Evolutionary conservation across 2,113 vertebrate species (phyloP), one percentile per base, ranked within the genome.

Genomic region (Thermophis baileyi): DNA sequence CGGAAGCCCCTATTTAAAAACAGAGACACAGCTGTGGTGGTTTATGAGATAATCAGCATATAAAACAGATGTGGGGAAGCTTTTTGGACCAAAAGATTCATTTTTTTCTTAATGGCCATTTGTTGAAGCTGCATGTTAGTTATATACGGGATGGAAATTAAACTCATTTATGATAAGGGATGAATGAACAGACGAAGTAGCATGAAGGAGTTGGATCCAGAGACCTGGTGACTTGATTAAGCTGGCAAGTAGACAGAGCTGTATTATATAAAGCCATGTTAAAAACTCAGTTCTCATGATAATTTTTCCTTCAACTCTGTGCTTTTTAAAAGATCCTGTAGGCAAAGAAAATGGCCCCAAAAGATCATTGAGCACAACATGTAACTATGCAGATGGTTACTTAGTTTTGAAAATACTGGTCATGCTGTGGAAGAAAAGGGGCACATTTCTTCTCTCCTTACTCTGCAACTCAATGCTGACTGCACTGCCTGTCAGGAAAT

Each of bases 1-100:
- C 87, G 27, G 44, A 27, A 63, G 4, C 74, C 93, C 95, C 97
- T 97, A 93, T 86, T 94, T 74, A 14, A 93, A 95, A 94, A 96
- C 87, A n/a, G 85, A 1, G 11, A 44, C 27, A 0, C 1, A 20
- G 50, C 25, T 81, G 35, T 81, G 74, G 74, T 40, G 44, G 18
- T 47, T 57, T 47, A 46, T 57, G 30, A 18, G 0, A 25, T 16
- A 46, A n/a, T 51, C 54, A 57, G n/a, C 1, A n/a, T 35, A 30
- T 88, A 35, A 51, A 88, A 49, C n/a, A 10, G 85, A 27, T 44
- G 14, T n/a, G 6, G 5, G 12, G 14, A 51, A 51, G 30, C 16
- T 87, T 88, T 51, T 53, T 51, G 24, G 18, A 53, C 16, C 49
- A 18, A 12, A 50, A 49, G 24, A n/a, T 18, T n/a, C 4, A n/a